These are phyloP conservation scores for Atopsyche davidsoni DNA, from an alignment of 1,140 invertebrate genomes.

Conservation along the genomic window DNA sequence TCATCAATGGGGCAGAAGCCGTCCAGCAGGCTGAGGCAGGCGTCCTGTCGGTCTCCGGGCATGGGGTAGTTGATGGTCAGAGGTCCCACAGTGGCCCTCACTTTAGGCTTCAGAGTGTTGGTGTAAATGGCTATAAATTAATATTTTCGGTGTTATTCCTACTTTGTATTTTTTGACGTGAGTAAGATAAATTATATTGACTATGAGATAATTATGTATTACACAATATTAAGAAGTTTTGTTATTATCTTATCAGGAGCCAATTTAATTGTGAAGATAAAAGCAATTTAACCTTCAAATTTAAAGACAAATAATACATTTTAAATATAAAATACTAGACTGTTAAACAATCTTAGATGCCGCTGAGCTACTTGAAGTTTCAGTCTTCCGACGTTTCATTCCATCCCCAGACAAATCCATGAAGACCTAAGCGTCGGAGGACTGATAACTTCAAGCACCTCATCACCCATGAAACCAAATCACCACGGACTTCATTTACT, in stretches of 20 bases:
- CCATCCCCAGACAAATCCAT: neutral
- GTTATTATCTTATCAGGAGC: neutral
- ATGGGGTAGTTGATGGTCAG: neutral
- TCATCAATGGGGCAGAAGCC: neutral
- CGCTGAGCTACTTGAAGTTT: no score
- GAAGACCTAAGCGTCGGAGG: neutral
- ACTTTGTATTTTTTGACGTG: neutral
- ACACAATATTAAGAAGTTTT: neutral
- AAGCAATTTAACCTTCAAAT: no score
- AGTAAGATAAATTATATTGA: neutral
- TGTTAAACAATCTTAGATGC: no score
- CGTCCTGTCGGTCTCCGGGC: neutral
- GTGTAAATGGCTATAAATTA: neutral
- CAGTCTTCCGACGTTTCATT: no score
- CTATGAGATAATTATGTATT: neutral
- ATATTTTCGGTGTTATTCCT: neutral
- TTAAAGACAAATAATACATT: no score
- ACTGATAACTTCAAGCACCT: neutral
- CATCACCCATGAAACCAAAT: neutral
- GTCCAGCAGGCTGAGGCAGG: neutral
- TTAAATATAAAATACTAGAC: no score
- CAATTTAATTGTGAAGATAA: no score
- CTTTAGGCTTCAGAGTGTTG: neutral
- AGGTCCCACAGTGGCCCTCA: neutral
- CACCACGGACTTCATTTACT: neutral